Evolutionary conservation across 2,113 vertebrate genomes (phyloP).

Genomic region (Cebidichthys violaceus): DNA sequence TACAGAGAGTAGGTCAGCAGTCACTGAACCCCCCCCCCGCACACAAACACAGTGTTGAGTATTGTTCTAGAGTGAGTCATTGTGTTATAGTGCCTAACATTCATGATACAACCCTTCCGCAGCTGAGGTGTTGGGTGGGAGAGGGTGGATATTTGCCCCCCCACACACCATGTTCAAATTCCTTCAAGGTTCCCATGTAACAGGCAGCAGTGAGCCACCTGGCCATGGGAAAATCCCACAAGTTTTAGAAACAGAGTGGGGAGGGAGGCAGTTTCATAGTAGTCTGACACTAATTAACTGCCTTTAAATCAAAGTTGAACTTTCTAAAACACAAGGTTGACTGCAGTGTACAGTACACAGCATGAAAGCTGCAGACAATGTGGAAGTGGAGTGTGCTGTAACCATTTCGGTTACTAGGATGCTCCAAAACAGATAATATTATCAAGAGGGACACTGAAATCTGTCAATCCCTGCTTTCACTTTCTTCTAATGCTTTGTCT

Average conservation of each 20-base stretch:
- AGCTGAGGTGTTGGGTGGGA: conserved; percentile 20
- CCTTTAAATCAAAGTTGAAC: conserved; percentile 38
- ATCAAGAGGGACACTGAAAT: background rate
- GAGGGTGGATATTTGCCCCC: conserved; percentile 11
- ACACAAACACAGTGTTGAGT: background rate
- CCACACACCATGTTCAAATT: conserved; percentile 37
- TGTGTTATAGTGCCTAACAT: conserved; percentile 13
- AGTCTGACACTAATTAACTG: conserved; percentile 47
- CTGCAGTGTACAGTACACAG: background rate
- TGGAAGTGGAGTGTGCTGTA: background rate
- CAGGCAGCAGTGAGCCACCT: conserved; percentile 39
- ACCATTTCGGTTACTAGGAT: too few relatives aligned
- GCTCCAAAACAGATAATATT: background rate
- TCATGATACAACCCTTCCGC: conserved; percentile 6
- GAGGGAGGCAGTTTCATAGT: conserved; percentile 26
- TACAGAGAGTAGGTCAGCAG: conserved; percentile 13
- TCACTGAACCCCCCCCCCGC: background rate
- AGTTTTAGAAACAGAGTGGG: conserved; percentile 19
- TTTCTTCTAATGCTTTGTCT: conserved; percentile 14
- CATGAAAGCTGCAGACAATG: conserved; percentile 4
- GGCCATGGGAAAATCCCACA: conserved; percentile 56
- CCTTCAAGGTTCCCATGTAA: conserved; percentile 34
- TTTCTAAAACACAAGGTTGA: conserved; percentile 22
- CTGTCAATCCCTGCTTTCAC: conserved; percentile 16
- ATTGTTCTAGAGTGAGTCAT: conserved; percentile 25